Base-by-base conservation (phyloP, 2,113 vertebrate genomes). In the Chaetura pelagica region DNA sequence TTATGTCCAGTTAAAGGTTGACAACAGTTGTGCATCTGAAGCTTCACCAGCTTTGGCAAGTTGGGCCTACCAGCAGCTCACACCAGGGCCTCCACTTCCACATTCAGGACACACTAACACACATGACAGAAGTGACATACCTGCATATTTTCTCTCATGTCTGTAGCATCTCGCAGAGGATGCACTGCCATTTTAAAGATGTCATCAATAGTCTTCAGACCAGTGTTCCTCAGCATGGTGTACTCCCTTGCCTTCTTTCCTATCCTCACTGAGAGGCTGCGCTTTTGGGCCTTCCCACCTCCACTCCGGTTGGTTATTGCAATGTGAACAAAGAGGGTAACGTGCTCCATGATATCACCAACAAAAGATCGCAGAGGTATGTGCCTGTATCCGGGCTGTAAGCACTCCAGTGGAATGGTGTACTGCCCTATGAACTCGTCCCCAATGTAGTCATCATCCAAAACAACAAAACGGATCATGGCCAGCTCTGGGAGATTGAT, bases 361-460 rank as follows among this genome's bases (percentile, higher is more conserved):
- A 98, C 97, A 54, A 99, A 97, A 46, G 98, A 99, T 34, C 99
- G 98, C 97, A 99, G 97, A 1, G 99, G 99, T 51, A 99, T 98
- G 30, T 99, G 99, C 57, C 99, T 98, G 95, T 99, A 99, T 5
- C 99, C 99, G 0, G 99, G 98, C 97, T 99, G 99, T 89, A 99
- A 97, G 97, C 99, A 99, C 96, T 99, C 99, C 26, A 99, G 98
- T 0, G 99, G 99, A 67, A 99, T 97, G 21, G 98, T 99, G 92
- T 99, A 99, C 94, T 99, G 99, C 34, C 99, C 99, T 66, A 99
- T 99, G 96, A 99, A 99, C 93, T 99, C 99, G 38, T 99, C 99
- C 26, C 99, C 99, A 19, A 99, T 99, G 96, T 99, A 99, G 97
- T 99, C 99, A 38, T 99, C 99, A 24, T 99, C 99, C 82, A 99